Evolutionary conservation across 2,797 vertebrate genomes (phyloP).

Genomic region (Eulemur mongoz): DNA sequence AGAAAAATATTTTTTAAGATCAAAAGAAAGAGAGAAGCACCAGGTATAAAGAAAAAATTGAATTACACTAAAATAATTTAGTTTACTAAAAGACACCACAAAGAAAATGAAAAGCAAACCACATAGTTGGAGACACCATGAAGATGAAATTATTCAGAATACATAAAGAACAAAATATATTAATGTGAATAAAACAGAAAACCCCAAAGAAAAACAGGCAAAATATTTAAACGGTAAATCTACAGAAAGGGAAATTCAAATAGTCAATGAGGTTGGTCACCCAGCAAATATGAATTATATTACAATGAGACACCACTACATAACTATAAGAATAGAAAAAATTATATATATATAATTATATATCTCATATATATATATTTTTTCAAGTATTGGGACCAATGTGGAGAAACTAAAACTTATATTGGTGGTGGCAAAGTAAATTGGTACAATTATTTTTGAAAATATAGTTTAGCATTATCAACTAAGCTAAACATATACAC

Average conservation of each 20-base stretch:
- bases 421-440: background rate
- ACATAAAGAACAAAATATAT: background rate
- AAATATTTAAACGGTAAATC: background rate
- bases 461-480: background rate
- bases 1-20: background rate
- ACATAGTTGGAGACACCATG: background rate
- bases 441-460: background rate
- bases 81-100: background rate
- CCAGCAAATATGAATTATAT: background rate
- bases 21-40: background rate
- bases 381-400: background rate
- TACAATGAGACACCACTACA: background rate
- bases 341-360: background rate
- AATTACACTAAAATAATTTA: background rate
- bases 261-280: background rate
- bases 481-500: background rate
- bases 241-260: background rate
- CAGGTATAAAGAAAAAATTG: background rate
- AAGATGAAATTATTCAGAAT: background rate
- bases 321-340: background rate
- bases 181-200: background rate
- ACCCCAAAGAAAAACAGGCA: background rate
- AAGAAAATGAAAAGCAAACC: background rate
- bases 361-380: background rate
- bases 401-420: background rate